Conservation (phyloP, 2,888 invertebrate species). For the Chironomus riparius region DNA sequence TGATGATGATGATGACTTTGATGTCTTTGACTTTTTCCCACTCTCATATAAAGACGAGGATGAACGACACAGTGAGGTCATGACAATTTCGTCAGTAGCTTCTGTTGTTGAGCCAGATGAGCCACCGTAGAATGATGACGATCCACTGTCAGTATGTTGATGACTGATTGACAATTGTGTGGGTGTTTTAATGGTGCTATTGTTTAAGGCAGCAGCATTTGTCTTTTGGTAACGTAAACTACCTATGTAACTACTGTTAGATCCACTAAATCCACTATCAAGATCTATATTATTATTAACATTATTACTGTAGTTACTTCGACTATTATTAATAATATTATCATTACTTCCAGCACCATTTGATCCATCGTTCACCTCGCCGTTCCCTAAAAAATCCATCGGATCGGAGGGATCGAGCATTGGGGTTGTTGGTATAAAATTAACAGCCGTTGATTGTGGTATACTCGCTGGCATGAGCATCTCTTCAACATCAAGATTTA, state of each 20-base stretch:
- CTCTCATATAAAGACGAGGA: slow-evolving; percentile 44
- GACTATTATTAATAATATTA: neutral
- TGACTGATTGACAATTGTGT: slow-evolving; percentile 16
- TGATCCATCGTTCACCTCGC: slow-evolving; percentile 25
- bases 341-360: slow-evolving; percentile 12
- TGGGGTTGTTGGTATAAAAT: slow-evolving; percentile 36
- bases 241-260: slow-evolving; percentile 71
- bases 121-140: slow-evolving; percentile 17
- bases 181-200: neutral
- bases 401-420: slow-evolving; percentile 58
- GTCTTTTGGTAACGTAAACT: slow-evolving; percentile 49
- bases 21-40: slow-evolving; percentile 48
- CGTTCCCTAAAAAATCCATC: slow-evolving; percentile 35
- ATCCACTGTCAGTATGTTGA: slow-evolving; percentile 16
- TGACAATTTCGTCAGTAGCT: slow-evolving; percentile 18
- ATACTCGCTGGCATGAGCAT: slow-evolving; percentile 71
- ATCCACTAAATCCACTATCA: slow-evolving; percentile 76
- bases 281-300: slow-evolving; percentile 45
- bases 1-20: slow-evolving; percentile 21
- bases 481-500: slow-evolving; percentile 80
- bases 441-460: neutral
- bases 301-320: neutral
- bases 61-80: slow-evolving; percentile 31
- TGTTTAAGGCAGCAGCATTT: slow-evolving; percentile 29
- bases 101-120: neutral